phyloP scores from a whole-genome alignment of 2,113 vertebrate species.

The Haemorhous mexicanus region DNA sequence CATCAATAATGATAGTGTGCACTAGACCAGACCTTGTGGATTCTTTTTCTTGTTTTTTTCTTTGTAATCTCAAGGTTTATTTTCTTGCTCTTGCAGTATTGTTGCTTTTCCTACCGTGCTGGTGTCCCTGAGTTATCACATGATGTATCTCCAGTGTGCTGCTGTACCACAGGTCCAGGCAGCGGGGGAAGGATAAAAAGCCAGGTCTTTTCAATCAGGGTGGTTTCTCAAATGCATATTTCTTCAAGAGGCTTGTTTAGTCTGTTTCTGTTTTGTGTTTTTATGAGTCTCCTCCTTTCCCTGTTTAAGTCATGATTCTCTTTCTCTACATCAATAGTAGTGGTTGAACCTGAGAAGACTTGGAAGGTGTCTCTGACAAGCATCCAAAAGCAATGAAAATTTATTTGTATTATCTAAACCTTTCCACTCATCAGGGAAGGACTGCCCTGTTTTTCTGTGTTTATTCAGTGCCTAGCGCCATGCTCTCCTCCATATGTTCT shows the following conservation, averaged over 20 bases:
- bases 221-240: background rate
- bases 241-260: constrained; percentile 33
- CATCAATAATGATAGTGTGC: background rate
- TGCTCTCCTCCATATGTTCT: background rate
- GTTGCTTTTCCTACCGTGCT: background rate
- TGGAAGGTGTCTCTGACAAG: background rate
- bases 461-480: background rate
- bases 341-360: background rate
- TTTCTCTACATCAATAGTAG: background rate
- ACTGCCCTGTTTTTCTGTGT: background rate
- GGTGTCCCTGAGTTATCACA: constrained; percentile 20
- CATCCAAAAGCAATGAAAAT: background rate
- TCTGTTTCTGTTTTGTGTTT: constrained; percentile 36
- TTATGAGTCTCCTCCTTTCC: background rate
- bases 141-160: background rate
- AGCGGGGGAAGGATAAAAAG: background rate
- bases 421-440: background rate
- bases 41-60: background rate
- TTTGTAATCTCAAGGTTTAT: constrained; percentile 47
- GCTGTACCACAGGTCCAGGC: background rate
- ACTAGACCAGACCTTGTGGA: background rate
- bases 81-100: background rate
- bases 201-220: background rate
- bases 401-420: constrained; percentile 5
- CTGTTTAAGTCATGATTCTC: background rate